Conservation (phyloP, 2,113 vertebrate species). For the Epinephelus cyanopodus region DNA sequence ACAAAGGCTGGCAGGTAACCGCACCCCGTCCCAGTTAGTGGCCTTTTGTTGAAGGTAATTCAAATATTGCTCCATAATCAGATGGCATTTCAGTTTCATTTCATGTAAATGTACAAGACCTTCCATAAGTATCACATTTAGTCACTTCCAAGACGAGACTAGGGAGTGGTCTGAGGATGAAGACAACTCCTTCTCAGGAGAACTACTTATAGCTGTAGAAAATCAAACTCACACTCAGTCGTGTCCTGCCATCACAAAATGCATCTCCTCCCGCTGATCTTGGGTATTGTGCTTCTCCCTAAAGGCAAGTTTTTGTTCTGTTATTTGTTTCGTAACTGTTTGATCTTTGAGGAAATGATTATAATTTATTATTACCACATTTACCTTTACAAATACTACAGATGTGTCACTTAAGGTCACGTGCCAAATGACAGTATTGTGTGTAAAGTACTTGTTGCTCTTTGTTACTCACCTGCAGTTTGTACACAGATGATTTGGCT, state of each 20-base stretch:
- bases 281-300: conserved; percentile 54
- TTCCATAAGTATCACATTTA: not conserved
- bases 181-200: not conserved
- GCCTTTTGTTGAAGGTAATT: not conserved
- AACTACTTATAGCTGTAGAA: not conserved
- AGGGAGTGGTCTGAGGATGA: conserved; percentile 20
- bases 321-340: not conserved
- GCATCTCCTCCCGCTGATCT: conserved; percentile 50
- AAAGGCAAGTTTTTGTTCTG: conserved; percentile 53
- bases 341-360: not conserved
- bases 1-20: too few species aligned
- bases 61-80: too few species aligned
- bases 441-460: not conserved
- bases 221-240: not conserved
- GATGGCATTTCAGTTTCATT: not conserved
- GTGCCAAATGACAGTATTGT: not conserved
- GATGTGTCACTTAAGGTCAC: not conserved
- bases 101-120: not conserved
- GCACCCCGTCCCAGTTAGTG: too few species aligned
- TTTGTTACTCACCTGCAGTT: not conserved
- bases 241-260: conserved; percentile 30
- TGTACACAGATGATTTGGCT: not conserved
- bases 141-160: too few species aligned
- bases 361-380: not conserved
- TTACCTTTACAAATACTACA: not conserved